Evolutionary conservation across 2,888 invertebrate species (phyloP).

Genomic region (Periphyllus acericola): DNA sequence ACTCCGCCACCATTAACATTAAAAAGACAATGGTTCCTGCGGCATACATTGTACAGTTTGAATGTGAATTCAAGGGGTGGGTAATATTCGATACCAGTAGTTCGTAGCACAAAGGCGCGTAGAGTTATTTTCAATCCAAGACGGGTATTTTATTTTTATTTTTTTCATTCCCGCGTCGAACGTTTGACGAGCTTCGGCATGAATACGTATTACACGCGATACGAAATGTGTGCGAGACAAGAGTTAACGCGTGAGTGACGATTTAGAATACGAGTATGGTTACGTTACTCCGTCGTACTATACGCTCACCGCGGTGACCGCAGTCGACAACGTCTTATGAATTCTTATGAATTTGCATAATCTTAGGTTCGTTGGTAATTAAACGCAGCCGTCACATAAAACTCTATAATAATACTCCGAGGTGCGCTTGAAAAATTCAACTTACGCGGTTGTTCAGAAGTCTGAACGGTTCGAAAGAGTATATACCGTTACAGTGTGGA

Average conservation of each 20-base stretch:
- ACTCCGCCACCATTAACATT: not conserved
- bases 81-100: too few species aligned
- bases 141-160: too few species aligned
- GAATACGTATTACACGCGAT: too few species aligned
- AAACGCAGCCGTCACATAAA: slow-evolving; percentile 19
- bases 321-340: not conserved
- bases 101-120: too few species aligned
- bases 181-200: too few species aligned
- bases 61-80: too few species aligned
- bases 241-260: slow-evolving; percentile 16
- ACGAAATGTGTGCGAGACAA: not conserved
- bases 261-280: slow-evolving; percentile 22
- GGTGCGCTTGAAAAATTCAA: slow-evolving; percentile 25
- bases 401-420: not conserved
- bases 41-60: not conserved
- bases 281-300: not conserved
- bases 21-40: slow-evolving; percentile 1
- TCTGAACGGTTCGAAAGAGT: slow-evolving; percentile 22
- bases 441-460: slow-evolving; percentile 16
- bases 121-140: too few species aligned
- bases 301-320: slow-evolving; percentile 8
- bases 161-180: too few species aligned
- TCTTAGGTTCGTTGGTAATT: slow-evolving; percentile 3
- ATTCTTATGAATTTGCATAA: slow-evolving; percentile 33
- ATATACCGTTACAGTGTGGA: not conserved